Percentiles rank a stretch among this genome's conserved stretches.
These are phyloP conservation scores for Crotalus horridus DNA, from an alignment of 2,113 vertebrate species.

Conservation along the genomic window DNA sequence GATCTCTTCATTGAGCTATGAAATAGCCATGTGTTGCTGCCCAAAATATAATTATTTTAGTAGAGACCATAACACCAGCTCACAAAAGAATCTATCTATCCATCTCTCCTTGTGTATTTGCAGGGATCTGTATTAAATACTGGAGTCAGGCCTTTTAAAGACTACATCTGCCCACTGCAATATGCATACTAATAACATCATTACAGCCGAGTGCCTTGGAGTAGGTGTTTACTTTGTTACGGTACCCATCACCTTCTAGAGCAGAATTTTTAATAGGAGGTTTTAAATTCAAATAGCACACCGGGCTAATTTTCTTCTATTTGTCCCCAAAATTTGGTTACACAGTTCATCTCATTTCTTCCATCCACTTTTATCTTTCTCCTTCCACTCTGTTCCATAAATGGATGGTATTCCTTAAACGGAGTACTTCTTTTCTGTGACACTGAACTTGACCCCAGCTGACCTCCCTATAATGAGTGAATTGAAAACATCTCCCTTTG, in stretches of 20 bases:
- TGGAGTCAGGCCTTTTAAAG: constrained; percentile 88
- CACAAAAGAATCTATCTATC: background rate
- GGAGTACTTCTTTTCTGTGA: constrained; percentile 89
- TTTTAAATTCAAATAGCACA: constrained; percentile 91
- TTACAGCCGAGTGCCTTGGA: constrained; percentile 87
- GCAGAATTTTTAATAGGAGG: constrained; percentile 87
- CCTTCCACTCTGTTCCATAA: constrained; percentile 69
- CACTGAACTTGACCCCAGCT: constrained; percentile 96
- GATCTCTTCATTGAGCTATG: background rate
- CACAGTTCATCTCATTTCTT: constrained; percentile 85
- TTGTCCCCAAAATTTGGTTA: constrained; percentile 91
- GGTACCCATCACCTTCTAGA: constrained; percentile 86
- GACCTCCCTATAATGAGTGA: constrained; percentile 97
- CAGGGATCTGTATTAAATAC: constrained; percentile 31
- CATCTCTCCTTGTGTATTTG: background rate
- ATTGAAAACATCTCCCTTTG: constrained; percentile 99
- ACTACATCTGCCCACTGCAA: constrained; percentile 92
- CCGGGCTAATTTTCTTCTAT: constrained; percentile 90
- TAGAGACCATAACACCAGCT: background rate
- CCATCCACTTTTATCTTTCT: constrained; percentile 63
- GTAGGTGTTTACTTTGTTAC: constrained; percentile 89
- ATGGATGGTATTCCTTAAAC: constrained; percentile 86
- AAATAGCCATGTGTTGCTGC: background rate
- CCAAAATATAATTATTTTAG: background rate
- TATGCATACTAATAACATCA: constrained; percentile 96